Percentiles rank a stretch among this genome's conserved stretches.
These are phyloP conservation scores for Mola mola DNA, from an alignment of 2,113 vertebrate species.

Conservation along the genomic window DNA sequence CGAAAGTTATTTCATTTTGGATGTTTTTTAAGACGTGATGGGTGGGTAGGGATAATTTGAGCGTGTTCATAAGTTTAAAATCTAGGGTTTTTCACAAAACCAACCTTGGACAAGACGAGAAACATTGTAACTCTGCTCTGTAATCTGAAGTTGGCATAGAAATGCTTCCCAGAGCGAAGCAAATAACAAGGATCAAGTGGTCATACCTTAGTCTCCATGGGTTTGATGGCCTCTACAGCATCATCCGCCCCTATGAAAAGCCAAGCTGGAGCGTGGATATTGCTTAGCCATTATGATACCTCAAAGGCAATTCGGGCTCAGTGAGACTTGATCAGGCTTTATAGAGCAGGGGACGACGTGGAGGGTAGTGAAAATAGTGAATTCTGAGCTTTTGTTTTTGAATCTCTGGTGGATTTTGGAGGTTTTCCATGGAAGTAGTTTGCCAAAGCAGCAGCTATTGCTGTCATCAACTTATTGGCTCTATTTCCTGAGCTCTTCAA, in stretches of 20 bases:
- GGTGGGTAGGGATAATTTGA: too few species aligned
- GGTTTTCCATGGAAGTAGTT: too few species aligned
- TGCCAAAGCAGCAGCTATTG: too few species aligned
- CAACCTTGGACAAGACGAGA: too few species aligned
- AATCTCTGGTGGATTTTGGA: neutral
- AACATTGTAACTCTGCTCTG: too few species aligned
- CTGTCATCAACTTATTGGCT: too few species aligned
- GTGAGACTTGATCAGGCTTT: slow-evolving; percentile 7
- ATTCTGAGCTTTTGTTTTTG: neutral
- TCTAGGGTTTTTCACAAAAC: too few species aligned
- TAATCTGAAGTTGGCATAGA: slow-evolving; percentile 64
- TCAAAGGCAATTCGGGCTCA: slow-evolving; percentile 7
- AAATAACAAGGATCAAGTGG: slow-evolving; percentile 50
- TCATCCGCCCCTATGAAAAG: slow-evolving; percentile 10
- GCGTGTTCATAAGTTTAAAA: too few species aligned
- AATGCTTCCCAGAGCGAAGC: slow-evolving; percentile 46
- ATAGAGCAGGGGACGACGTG: neutral
- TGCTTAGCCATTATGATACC: slow-evolving; percentile 18
- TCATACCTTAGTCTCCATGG: slow-evolving; percentile 16
- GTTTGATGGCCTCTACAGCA: slow-evolving; percentile 20
- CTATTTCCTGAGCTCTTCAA: too few species aligned
- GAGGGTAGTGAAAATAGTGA: neutral
- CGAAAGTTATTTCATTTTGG: too few species aligned
- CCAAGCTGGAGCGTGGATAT: slow-evolving; percentile 5
- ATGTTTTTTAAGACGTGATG: too few species aligned